Percentiles rank a stretch among this genome's conserved stretches.
Evolutionary conservation across 2,888 invertebrate species (phyloP).

Genomic region (Drosophila robusta): DNA sequence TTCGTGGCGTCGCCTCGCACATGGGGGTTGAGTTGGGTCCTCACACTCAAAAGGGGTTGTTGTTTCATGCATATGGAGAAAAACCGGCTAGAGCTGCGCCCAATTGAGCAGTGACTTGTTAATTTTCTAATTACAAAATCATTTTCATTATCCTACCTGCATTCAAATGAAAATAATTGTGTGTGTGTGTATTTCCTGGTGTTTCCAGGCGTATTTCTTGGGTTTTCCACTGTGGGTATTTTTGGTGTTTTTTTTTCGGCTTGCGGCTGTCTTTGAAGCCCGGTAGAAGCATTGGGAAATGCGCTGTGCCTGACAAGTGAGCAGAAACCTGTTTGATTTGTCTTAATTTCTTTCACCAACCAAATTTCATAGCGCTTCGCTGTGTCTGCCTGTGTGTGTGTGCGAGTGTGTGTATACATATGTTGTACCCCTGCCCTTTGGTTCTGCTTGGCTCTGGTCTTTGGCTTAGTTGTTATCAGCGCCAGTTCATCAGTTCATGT

Average conservation of each 20-base stretch:
- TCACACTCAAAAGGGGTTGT: slow-evolving; percentile 12
- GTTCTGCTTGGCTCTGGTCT: slow-evolving; percentile 13
- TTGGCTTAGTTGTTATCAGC: slow-evolving; percentile 46
- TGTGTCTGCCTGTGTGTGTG: slow-evolving; percentile 12
- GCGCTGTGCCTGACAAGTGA: slow-evolving; percentile 29
- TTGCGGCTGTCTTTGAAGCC: slow-evolving; percentile 36
- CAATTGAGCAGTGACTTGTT: slow-evolving; percentile 63
- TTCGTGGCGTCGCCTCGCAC: not conserved
- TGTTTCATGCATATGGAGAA: slow-evolving; percentile 14
- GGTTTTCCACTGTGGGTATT: slow-evolving; percentile 16
- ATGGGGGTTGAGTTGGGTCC: slow-evolving; percentile 10
- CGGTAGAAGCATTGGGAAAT: slow-evolving; percentile 14
- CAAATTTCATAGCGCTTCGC: slow-evolving; percentile 31
- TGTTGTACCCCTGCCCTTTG: slow-evolving; percentile 16
- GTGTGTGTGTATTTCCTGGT: slow-evolving; percentile 9
- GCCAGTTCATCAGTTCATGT: slow-evolving; percentile 57
- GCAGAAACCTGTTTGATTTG: slow-evolving; percentile 70
- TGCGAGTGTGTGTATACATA: slow-evolving; percentile 4
- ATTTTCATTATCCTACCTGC: slow-evolving; percentile 37
- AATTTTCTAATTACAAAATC: slow-evolving; percentile 66
- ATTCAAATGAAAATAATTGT: not conserved
- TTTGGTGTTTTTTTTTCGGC: not conserved
- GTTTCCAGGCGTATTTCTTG: slow-evolving; percentile 2
- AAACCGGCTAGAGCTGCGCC: not conserved
- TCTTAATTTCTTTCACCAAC: slow-evolving; percentile 68